Evolutionary conservation across 2,113 vertebrate species (phyloP), one percentile per base, ranked within the genome.

Genomic region (Caloenas nicobarica): DNA sequence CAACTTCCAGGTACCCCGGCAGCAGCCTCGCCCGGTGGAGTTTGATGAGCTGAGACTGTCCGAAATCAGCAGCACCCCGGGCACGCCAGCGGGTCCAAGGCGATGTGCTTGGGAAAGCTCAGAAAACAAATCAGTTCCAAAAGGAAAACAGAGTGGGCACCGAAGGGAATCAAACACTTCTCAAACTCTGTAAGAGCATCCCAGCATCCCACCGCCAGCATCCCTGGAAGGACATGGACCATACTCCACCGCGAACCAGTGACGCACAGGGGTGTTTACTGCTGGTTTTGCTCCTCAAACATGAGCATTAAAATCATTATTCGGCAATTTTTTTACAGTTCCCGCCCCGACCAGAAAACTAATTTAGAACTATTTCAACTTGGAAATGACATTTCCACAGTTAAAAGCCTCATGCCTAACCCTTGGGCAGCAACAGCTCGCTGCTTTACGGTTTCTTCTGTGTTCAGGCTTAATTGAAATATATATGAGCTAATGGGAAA

Each of bases 1-100:
- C 94, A 96, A 89, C 86, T 90, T 79, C 77, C 96, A 96, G 93
- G 58, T 88, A 97, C 28, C 53, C 42, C 1, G 0, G 70, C 44
- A 89, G 58, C 70, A 85, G 81, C 62, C 50, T 60, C 2, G 44
- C 36, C 26, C 23, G 26, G 71, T 33, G 19, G 62, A 62, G 29
- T 65, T 54, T 4, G 44, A 86, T 33, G 34, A 92, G 42, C 78
- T 73, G 58, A 56, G 74, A 51, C 11, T 23, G 36, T 19, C 60
- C 4, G 17, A 4, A 13, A 87, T 7, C 4, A 13, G 78, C 61
- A 88, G 71, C 26, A 58, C 31, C 61, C 53, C 46, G 2, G 34
- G 36, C 44, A 79, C 2, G 4, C 7, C 64, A 50, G 34, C 0
- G 7, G 8, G 18, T 31, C 65, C 0, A 0, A 88, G 65, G 57